Evolutionary conservation across 2,113 vertebrate species (phyloP).

Genomic region (Bungarus multicinctus): DNA sequence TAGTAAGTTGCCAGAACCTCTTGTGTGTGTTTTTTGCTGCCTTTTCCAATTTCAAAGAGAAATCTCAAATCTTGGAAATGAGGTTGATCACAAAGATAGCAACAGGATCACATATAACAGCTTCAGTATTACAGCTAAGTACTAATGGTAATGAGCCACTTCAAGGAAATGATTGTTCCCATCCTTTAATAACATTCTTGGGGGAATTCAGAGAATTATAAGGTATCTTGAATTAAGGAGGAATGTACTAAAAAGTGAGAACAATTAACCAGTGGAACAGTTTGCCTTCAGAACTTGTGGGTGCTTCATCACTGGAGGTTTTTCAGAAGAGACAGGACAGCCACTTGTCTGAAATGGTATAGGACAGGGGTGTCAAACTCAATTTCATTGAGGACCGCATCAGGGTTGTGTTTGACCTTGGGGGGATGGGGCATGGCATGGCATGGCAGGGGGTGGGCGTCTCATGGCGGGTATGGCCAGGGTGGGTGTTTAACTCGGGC

Average conservation of each 20-base stretch:
- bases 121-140: slow-evolving; percentile 49
- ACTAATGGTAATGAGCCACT: slow-evolving; percentile 48
- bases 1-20: slow-evolving; percentile 18
- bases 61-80: slow-evolving; percentile 42
- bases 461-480: no score
- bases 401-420: no score
- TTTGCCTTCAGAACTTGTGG: no score
- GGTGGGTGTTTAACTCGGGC: no score
- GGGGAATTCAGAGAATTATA: slow-evolving; percentile 21
- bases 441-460: no score
- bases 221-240: slow-evolving; percentile 13
- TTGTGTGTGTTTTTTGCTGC: slow-evolving; percentile 35
- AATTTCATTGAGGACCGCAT: no score
- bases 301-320: not conserved
- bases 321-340: not conserved
- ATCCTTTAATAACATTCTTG: slow-evolving; percentile 39
- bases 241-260: not conserved
- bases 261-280: no score
- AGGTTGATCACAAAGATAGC: slow-evolving; percentile 37
- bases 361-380: no score
- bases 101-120: slow-evolving; percentile 53
- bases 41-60: slow-evolving; percentile 39
- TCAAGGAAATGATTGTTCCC: slow-evolving; percentile 26
- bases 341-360: not conserved
- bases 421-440: no score